A percentile compares a stretch with the other conserved stretches of the same genome.
These are phyloP conservation scores for Lasioglossum villosulum DNA, from an alignment of 2,888 invertebrate genomes.

Conservation along the genomic window DNA sequence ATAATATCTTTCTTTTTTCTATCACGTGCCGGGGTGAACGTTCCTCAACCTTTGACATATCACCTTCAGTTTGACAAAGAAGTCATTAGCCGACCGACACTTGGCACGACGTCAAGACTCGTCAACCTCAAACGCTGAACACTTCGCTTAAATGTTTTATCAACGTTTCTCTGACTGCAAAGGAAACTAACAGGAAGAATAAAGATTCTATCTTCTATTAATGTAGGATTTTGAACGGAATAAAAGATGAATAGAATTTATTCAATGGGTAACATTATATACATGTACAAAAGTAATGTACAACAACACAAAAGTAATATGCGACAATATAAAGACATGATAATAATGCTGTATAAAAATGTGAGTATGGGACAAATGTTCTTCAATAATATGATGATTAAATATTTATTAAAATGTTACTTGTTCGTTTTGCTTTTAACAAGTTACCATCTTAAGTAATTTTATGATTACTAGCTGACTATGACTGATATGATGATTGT, in stretches of 20 bases:
- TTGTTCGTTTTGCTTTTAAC: not conserved
- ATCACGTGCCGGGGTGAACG: conserved; percentile 50
- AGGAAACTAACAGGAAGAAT: not conserved
- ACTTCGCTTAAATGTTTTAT: not conserved
- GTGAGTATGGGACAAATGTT: not conserved
- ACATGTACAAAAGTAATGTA: too few species aligned
- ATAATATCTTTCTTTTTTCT: conserved; percentile 35
- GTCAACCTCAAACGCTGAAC: conserved; percentile 33
- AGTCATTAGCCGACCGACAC: conserved; percentile 51
- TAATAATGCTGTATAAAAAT: too few species aligned
- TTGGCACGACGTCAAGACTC: conserved; percentile 48
- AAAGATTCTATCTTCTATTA: conserved; percentile 18
- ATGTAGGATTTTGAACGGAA: too few species aligned
- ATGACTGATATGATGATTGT: too few species aligned
- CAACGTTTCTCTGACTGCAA: conserved; percentile 35
- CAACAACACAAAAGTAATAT: too few species aligned
- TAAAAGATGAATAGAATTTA: too few species aligned
- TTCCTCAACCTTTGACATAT: conserved; percentile 56
- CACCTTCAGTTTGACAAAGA: conserved; percentile 52
- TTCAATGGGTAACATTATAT: too few species aligned
- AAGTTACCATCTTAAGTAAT: too few species aligned
- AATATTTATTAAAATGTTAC: not conserved
- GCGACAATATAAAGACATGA: too few species aligned
- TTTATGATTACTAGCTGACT: too few species aligned
- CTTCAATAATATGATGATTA: not conserved